phyloP scores from a whole-genome alignment of 2,113 vertebrate species.

The Proteles cristata region DNA sequence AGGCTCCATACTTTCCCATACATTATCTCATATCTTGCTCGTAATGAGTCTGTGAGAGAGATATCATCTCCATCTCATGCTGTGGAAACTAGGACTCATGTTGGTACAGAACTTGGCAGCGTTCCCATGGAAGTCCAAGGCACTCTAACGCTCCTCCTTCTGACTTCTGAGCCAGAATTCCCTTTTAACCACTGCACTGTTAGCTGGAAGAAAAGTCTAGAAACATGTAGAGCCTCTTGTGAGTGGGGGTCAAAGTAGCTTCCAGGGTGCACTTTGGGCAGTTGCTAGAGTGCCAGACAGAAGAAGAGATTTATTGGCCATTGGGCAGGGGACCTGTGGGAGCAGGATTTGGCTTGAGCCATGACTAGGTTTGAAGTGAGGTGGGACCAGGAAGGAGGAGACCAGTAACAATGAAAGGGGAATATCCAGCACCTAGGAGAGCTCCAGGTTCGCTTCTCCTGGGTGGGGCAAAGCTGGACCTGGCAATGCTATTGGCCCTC shows the following conservation, averaged over 20 bases:
- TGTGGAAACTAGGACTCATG: constrained; percentile 34
- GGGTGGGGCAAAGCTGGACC: not conserved
- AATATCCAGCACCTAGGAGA: constrained; percentile 42
- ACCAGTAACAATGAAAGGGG: not conserved
- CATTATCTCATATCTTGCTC: constrained; percentile 53
- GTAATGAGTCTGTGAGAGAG: not conserved
- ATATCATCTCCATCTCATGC: constrained; percentile 34
- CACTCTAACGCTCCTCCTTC: not conserved
- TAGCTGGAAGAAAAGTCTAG: constrained; percentile 48
- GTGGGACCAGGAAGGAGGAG: not conserved
- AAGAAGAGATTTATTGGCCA: constrained; percentile 50
- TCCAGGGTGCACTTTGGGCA: constrained; percentile 33
- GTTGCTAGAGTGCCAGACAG: constrained; percentile 42
- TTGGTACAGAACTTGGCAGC: constrained; percentile 13
- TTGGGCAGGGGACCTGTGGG: constrained; percentile 27
- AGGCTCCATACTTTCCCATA: constrained; percentile 32
- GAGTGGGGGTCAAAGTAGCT: constrained; percentile 5
- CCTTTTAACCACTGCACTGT: constrained; percentile 12
- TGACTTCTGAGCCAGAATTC: constrained; percentile 53
- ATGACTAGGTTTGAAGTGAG: not conserved
- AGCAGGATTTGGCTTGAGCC: not conserved
- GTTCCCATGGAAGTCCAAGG: not conserved
- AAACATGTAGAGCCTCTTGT: not conserved
- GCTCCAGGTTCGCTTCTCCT: not conserved
- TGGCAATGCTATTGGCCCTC: not conserved